phyloP scores from a whole-genome alignment of 1,140 invertebrate species.

The Trichogramma pretiosum region DNA sequence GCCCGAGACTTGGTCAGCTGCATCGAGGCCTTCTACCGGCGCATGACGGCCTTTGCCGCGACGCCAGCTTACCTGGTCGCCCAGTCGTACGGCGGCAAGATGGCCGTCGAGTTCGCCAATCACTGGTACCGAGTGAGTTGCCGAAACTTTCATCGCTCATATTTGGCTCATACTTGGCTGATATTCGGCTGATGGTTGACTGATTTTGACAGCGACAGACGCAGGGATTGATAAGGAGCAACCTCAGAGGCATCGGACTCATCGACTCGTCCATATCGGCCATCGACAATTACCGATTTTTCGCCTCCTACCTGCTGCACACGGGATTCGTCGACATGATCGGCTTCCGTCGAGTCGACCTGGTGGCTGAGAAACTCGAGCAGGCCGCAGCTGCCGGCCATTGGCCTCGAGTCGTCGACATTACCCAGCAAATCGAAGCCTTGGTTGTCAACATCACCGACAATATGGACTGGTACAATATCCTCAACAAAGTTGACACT shows the following conservation, averaged over 20 bases:
- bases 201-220: constrained; percentile 47
- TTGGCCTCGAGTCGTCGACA: constrained; percentile 52
- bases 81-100: constrained; percentile 84
- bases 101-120: constrained; percentile 69
- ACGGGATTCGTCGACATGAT: constrained; percentile 56
- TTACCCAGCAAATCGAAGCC: constrained; percentile 56
- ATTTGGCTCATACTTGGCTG: too few species aligned
- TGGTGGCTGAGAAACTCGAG: constrained; percentile 44
- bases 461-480: constrained; percentile 73
- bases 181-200: too few species aligned
- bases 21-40: constrained; percentile 56
- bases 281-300: constrained; percentile 68
- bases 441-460: constrained; percentile 50
- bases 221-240: constrained; percentile 55
- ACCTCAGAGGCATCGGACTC: constrained; percentile 67
- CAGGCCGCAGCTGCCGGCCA: constrained; percentile 44
- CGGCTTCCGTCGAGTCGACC: constrained; percentile 48
- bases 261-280: constrained; percentile 83
- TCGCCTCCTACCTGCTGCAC: constrained; percentile 66
- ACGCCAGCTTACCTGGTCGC: constrained; percentile 73
- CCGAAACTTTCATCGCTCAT: too few species aligned
- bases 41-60: constrained; percentile 56
- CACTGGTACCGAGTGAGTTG: constrained; percentile 53
- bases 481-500: constrained; percentile 51
- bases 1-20: constrained; percentile 67